These are phyloP conservation scores for Turdus rufiventris DNA, from an alignment of 2,113 vertebrate genomes.

Conservation along the genomic window DNA sequence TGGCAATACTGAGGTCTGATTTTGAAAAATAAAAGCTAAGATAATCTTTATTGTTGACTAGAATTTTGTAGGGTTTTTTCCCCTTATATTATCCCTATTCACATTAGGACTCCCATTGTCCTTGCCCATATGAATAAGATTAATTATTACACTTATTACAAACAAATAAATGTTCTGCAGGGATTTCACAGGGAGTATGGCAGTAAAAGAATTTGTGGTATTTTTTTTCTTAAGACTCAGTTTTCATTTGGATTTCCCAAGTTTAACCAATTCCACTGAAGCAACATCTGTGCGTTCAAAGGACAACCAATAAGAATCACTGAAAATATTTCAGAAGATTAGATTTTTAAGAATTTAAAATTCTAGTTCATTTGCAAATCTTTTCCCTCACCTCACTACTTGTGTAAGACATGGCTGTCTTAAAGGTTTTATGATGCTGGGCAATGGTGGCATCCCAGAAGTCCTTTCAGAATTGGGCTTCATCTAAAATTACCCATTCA, in stretches of 20 bases:
- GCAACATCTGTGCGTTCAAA: neutral
- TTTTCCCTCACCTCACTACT: neutral
- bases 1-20: neutral
- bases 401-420: neutral
- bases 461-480: neutral
- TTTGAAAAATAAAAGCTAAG: neutral
- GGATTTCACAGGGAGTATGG: neutral
- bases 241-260: neutral
- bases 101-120: neutral
- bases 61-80: neutral
- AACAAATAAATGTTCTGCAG: neutral
- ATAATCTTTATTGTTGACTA: neutral
- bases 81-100: neutral
- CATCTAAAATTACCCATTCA: neutral
- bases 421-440: neutral
- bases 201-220: neutral
- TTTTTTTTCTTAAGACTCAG: neutral
- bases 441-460: neutral
- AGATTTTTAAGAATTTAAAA: neutral
- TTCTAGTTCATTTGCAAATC: neutral
- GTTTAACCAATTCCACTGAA: neutral
- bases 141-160: neutral
- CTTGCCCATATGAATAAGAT: neutral
- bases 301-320: neutral
- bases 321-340: neutral